Conservation (phyloP, 2,113 vertebrate genomes). For the Scomber japonicus region DNA sequence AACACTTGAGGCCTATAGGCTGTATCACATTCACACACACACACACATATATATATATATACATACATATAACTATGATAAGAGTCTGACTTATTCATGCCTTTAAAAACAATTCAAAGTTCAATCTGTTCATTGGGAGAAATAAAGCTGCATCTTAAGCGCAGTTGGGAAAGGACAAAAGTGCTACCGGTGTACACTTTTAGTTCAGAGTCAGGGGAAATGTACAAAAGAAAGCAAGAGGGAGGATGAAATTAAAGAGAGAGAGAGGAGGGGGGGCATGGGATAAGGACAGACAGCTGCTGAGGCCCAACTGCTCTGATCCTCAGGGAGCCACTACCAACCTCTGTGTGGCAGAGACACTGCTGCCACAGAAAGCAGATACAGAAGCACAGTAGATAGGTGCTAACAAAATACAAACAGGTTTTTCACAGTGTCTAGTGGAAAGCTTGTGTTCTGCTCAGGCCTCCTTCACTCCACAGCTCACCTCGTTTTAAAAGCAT, state of each 20-base stretch:
- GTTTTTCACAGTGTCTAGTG: not conserved
- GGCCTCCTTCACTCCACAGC: constrained; percentile 25
- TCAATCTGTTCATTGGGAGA: too few relatives aligned
- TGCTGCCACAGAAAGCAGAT: not conserved
- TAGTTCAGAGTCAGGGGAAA: not conserved
- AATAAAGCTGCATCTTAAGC: not conserved
- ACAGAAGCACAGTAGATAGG: constrained; percentile 1
- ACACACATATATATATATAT: too few relatives aligned
- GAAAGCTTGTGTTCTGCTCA: constrained; percentile 20
- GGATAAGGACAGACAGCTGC: constrained; percentile 42
- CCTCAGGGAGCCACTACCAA: constrained; percentile 6
- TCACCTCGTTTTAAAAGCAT: not conserved
- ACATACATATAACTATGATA: too few relatives aligned
- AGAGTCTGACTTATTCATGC: not conserved
- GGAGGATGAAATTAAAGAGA: not conserved
- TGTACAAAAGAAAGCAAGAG: not conserved
- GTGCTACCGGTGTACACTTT: not conserved
- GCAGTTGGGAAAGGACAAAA: not conserved
- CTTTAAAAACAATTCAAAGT: not conserved
- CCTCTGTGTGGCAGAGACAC: constrained; percentile 4
- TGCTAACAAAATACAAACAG: not conserved
- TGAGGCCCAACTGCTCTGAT: constrained; percentile 15
- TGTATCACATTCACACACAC: too few relatives aligned
- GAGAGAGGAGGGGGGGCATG: not conserved
- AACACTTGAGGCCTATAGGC: not conserved